These are phyloP conservation scores for Natator depressus DNA, from an alignment of 2,113 vertebrate genomes.

Conservation along the genomic window DNA sequence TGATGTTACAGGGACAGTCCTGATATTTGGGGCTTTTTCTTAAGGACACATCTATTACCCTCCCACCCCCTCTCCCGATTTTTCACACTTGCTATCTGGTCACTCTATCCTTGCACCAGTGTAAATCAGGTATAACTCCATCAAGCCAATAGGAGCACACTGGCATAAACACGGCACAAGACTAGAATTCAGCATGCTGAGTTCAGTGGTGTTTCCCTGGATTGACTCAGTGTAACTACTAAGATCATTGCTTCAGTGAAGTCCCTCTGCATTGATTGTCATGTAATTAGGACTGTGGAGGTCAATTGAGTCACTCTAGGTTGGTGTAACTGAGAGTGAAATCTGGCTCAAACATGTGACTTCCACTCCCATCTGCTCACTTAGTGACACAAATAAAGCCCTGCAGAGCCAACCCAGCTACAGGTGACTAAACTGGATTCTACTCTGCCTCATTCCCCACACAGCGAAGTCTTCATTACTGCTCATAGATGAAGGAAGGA, in stretches of 20 bases:
- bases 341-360: neutral
- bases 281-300: neutral
- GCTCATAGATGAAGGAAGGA: neutral
- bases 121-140: neutral
- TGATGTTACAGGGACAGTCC: too few relatives aligned
- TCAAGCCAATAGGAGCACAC: neutral
- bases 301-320: neutral
- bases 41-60: too few relatives aligned
- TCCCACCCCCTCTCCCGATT: too few relatives aligned
- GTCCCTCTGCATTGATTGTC: accelerated
- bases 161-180: neutral
- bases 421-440: neutral
- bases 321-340: accelerated
- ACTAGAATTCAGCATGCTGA: neutral
- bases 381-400: neutral
- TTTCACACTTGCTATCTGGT: too few relatives aligned
- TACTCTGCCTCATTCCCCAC: neutral
- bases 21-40: too few relatives aligned
- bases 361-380: neutral
- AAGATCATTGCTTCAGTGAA: neutral
- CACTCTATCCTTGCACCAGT: neutral
- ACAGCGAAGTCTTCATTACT: neutral
- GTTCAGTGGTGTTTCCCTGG: neutral
- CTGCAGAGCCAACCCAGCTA: neutral
- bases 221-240: neutral